Conservation (phyloP, 2,113 vertebrate genomes). For the Calyptomena viridis region DNA sequence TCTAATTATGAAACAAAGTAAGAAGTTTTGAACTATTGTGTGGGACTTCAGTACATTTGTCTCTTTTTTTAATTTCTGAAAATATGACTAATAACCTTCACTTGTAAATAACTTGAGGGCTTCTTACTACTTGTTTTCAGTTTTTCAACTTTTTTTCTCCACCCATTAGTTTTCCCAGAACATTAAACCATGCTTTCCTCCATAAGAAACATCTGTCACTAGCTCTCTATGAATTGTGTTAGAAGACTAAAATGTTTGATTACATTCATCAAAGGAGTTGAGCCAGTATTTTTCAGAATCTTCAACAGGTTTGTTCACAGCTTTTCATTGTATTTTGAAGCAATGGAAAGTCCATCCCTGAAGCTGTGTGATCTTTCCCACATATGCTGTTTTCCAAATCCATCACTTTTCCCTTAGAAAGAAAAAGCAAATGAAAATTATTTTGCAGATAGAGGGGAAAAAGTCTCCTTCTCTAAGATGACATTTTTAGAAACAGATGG, state of each 20-base stretch:
- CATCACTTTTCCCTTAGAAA: constrained; percentile 20
- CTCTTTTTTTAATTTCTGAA: neutral
- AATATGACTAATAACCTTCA: neutral
- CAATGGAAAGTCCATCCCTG: neutral
- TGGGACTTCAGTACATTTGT: neutral
- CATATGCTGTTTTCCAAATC: constrained; percentile 60
- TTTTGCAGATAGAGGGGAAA: constrained; percentile 18
- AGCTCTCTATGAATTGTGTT: neutral
- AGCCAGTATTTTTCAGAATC: neutral
- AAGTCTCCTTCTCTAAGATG: neutral
- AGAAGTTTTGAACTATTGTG: neutral
- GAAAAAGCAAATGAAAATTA: constrained; percentile 23
- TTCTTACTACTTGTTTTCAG: neutral
- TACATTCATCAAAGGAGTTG: constrained; percentile 31
- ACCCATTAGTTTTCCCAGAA: constrained; percentile 25
- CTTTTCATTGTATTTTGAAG: constrained; percentile 20
- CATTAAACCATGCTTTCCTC: constrained; percentile 39
- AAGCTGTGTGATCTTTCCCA: constrained; percentile 57
- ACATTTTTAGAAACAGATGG: constrained; percentile 73
- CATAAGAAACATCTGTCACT: constrained; percentile 58
- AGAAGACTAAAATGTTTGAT: constrained; percentile 61
- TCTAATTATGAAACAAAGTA: neutral
- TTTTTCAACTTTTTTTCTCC: constrained; percentile 16
- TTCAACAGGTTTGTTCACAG: constrained; percentile 28
- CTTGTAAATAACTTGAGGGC: neutral